A percentile compares a stretch with the other conserved stretches of the same genome.
Conservation (phyloP, 2,797 vertebrate species). For the Avahi laniger region DNA sequence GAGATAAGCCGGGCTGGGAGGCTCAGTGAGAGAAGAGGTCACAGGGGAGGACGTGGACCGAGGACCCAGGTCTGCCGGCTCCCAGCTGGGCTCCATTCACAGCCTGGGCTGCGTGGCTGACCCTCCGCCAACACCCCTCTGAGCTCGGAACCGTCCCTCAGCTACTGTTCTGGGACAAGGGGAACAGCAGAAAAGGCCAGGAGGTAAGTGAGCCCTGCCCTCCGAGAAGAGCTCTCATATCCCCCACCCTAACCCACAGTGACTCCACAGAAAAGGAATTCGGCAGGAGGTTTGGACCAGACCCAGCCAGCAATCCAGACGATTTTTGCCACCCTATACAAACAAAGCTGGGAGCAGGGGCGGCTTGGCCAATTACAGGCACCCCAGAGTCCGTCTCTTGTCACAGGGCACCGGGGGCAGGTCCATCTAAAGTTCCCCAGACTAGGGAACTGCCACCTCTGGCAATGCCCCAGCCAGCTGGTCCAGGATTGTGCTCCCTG, state of each 20-base stretch:
- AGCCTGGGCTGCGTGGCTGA: neutral
- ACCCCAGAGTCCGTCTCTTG: neutral
- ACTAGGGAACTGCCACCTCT: neutral
- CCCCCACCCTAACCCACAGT: neutral
- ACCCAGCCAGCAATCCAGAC: slow-evolving; percentile 71
- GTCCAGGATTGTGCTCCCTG: neutral
- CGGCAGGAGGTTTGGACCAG: slow-evolving; percentile 59
- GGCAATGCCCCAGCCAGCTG: neutral
- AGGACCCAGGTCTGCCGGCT: neutral
- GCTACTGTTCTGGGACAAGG: neutral
- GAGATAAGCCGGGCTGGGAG: neutral
- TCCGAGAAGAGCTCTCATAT: neutral
- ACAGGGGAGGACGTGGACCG: neutral
- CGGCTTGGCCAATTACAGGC: neutral
- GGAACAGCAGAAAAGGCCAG: neutral
- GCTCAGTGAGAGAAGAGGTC: neutral
- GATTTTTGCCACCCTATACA: slow-evolving; percentile 60
- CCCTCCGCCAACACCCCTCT: neutral
- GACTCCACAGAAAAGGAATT: slow-evolving; percentile 81
- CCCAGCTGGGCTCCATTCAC: neutral
- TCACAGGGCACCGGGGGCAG: neutral
- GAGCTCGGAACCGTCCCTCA: neutral
- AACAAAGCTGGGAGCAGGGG: slow-evolving; percentile 35
- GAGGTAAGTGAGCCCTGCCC: neutral
- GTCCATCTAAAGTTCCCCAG: neutral